Evolutionary conservation across 1,140 invertebrate genomes (phyloP), one percentile per base, ranked within the genome.

Genomic region (Agrilus planipennis): DNA sequence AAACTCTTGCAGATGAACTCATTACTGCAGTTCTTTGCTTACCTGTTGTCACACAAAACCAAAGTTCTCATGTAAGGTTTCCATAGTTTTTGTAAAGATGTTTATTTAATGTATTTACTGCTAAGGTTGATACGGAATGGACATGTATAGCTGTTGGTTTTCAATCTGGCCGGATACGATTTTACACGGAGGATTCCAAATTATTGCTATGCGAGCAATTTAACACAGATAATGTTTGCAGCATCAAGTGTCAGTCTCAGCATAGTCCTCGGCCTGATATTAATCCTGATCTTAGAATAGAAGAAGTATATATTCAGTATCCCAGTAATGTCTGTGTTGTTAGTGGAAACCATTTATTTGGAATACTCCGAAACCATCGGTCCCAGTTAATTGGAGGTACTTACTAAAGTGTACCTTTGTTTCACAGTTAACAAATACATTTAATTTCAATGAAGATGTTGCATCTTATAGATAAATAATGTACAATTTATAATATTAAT

Each of bases 91-190:
- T 40, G 29, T 15, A 25, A 3, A 64, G 70, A 34, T 16, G 12
- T 45, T 25, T 14, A 45, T 36, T 41, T 14, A 37, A 22, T 23
- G 20, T 38, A 40, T 18, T 46, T 42, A 39, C 42, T 64, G 58
- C 45, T n/a, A n/a, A 73, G 68, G 77, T 77, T 53, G 75, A 73
- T n/a, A 76, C 82, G 29, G 91, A 96, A 60, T 96, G 91, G 91
- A 92, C 89, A 10, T 92, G 88, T 63, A 75, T 95, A 45, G 75
- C 83, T 44, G 72, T 93, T 42, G 91, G 91, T 15, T 87, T 91
- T 51, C 76, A 74, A 47, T 80, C 81, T 44, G 92, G 93, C 20
- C 77, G 74, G 67, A 68, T 95, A 21, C 69, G 79, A 45, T 89
- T 95, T 65, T 95, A 91, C 58, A 89, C 86, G 7, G 90, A 92